Evolutionary conservation across 2,113 vertebrate genomes (phyloP).

Genomic region (Amphiprion ocellaris): DNA sequence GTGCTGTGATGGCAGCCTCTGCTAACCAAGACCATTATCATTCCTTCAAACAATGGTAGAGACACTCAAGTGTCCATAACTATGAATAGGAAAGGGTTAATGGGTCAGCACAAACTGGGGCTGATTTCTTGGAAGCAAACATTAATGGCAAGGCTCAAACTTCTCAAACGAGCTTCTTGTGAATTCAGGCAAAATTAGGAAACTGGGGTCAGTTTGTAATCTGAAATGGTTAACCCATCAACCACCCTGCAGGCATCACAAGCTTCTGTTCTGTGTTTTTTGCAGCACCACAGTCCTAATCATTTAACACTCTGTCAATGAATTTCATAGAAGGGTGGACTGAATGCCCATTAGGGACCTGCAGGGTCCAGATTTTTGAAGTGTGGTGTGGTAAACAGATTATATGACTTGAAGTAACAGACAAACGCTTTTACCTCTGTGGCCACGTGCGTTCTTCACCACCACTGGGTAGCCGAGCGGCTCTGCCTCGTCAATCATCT

Average conservation of each 20-base stretch:
- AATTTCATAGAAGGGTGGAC: constrained; percentile 58
- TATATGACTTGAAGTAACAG: not conserved
- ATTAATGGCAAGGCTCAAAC: constrained; percentile 22
- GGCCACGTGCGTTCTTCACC: constrained; percentile 93
- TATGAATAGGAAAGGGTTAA: constrained; percentile 57
- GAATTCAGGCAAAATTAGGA: constrained; percentile 33
- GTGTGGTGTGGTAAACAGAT: not conserved
- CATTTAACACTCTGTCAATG: constrained; percentile 54
- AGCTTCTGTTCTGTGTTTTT: constrained; percentile 9
- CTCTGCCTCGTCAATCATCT: constrained; percentile 94
- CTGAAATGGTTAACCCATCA: constrained; percentile 16
- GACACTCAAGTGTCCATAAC: constrained; percentile 58
- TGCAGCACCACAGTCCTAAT: constrained; percentile 40
- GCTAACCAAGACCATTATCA: constrained; percentile 51
- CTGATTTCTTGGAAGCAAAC: constrained; percentile 5
- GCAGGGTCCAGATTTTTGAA: not conserved
- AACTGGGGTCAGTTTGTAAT: constrained; percentile 14
- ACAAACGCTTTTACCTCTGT: constrained; percentile 86
- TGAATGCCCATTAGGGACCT: constrained; percentile 4
- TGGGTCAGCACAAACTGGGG: constrained; percentile 42
- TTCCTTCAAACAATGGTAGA: constrained; percentile 52
- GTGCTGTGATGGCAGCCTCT: constrained; percentile 12
- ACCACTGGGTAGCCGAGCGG: constrained; percentile 93
- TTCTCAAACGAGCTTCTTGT: constrained; percentile 23
- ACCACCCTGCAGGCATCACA: not conserved